Evolutionary conservation across 2,888 invertebrate genomes (phyloP).

Genomic region (Chrysotoxum bicinctum): DNA sequence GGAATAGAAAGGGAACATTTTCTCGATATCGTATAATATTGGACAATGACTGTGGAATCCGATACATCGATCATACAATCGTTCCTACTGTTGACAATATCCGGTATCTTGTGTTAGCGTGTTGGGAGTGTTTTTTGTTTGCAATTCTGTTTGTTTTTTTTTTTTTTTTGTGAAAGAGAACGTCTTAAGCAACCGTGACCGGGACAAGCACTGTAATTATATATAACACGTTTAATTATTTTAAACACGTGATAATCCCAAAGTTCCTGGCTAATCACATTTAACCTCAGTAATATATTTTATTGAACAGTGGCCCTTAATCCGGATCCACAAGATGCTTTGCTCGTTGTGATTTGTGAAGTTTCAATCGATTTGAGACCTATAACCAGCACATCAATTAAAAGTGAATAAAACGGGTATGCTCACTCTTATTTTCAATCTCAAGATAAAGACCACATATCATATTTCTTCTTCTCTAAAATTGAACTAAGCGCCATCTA

Average conservation of each 20-base stretch:
- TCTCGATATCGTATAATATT: conserved; percentile 7
- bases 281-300: neutral
- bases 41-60: conserved; percentile 44
- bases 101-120: conserved; percentile 16
- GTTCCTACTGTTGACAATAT: conserved; percentile 41
- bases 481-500: too few relatives aligned
- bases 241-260: neutral
- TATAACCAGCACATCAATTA: too few relatives aligned
- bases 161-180: neutral
- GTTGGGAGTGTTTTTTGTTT: neutral
- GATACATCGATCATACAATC: conserved; percentile 37
- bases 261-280: neutral
- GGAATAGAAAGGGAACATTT: conserved; percentile 56
- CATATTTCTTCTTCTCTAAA: too few relatives aligned
- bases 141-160: conserved; percentile 3
- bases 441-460: too few relatives aligned
- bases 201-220: neutral
- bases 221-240: neutral
- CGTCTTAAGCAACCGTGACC: neutral
- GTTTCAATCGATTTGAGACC: too few relatives aligned
- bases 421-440: too few relatives aligned
- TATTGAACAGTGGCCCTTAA: neutral
- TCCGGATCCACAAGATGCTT: neutral
- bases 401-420: too few relatives aligned
- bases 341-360: too few relatives aligned